Evolutionary conservation across 2,113 vertebrate species (phyloP).

Genomic region (Candoia aspera): DNA sequence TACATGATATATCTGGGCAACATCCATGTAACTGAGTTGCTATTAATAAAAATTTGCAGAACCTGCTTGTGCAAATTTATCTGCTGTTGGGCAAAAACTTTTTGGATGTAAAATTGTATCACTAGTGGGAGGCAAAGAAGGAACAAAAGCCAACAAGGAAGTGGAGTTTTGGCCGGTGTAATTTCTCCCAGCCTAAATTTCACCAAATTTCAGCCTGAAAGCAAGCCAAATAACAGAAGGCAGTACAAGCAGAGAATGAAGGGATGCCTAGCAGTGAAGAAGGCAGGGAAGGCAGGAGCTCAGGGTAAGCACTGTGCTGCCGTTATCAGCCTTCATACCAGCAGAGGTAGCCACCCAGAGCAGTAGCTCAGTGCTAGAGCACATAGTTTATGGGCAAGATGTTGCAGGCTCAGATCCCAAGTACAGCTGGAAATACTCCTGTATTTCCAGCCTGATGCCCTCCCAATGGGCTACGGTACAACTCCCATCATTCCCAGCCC

Average conservation of each 20-base stretch:
- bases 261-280: neutral
- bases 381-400: neutral
- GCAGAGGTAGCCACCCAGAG: too few relatives aligned
- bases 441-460: neutral
- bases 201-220: slow-evolving; percentile 6
- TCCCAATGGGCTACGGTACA: neutral
- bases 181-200: slow-evolving; percentile 9
- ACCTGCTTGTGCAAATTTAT: neutral
- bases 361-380: neutral
- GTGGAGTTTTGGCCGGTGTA: neutral
- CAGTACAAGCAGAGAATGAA: neutral
- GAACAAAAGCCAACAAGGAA: neutral
- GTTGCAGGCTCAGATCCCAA: neutral
- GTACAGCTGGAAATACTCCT: neutral
- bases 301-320: neutral
- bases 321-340: neutral
- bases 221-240: neutral
- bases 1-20: neutral
- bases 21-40: neutral
- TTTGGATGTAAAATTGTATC: neutral
- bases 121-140: neutral
- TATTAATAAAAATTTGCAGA: neutral
- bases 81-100: neutral
- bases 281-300: neutral
- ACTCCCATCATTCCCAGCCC: neutral